Evolutionary conservation across 2,797 vertebrate species (phyloP), one percentile per base, ranked within the genome.

Genomic region (Cyprinodon diabolis): DNA sequence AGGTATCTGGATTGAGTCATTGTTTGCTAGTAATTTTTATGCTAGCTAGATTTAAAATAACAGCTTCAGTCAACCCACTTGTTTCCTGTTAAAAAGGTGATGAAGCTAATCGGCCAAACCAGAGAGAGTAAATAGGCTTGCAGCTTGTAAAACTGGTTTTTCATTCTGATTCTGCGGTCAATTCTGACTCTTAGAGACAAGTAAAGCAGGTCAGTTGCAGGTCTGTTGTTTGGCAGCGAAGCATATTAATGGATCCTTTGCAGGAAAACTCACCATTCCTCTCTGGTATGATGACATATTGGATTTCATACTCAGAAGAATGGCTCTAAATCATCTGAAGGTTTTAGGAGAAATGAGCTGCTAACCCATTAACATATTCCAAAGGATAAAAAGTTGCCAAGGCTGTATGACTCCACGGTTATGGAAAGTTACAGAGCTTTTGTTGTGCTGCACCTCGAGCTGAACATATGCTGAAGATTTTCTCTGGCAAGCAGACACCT

Each of bases 401-500:
- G 35, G 17, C 58, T 62, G 35, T 19, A 19, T 35, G 15, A 60
- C 57, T 35, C 8, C 57, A 21, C 6, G 58, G 35, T 62, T 62
- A 62, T 62, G 58, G 58, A 62, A 62, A 62, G 58, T 62, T 62
- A 19, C 58, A 62, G 58, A 62, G 35, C 35, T 15, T 25, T 62
- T 30, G 57, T 51, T 79, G 40, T 25, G 40, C 10, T n/a, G 17
- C 35, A 21, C 60, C 60, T 63, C 2, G 19, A 63, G 60, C 60
- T 2, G 19, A 63, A 63, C 60, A 63, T 63, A n/a, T 63, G 60
- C 40, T 63, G 60, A 63, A n/a, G 60, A 63, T 63, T 63, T 63
- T 63, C 60, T 63, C 60, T 63, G 60, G 60, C 60, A 63, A 63
- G 37, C 60, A 63, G 60, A 63, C 40, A 43, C 60, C 60, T 63